Conservation (phyloP, 2,113 vertebrate species). For the Bambusicola thoracicus region DNA sequence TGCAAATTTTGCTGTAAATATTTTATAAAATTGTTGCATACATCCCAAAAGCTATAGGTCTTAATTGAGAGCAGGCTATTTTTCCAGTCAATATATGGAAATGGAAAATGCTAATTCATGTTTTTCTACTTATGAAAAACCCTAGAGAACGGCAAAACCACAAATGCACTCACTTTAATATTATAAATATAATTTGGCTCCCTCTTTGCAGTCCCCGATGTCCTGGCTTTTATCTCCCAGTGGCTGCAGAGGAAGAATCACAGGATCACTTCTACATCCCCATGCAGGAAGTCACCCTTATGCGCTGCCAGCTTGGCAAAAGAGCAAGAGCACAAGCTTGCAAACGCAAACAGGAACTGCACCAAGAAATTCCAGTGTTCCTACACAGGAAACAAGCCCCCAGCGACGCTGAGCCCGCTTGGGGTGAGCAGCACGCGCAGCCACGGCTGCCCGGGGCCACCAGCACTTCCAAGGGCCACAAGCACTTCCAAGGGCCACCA, state of each 20-base stretch:
- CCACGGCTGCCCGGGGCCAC: not conserved
- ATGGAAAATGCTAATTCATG: conserved; percentile 90
- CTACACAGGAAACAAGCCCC: conserved; percentile 51
- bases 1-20: conserved; percentile 88
- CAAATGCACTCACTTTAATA: conserved; percentile 87
- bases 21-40: conserved; percentile 88
- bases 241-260: conserved; percentile 77
- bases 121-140: conserved; percentile 86
- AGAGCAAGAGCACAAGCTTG: conserved; percentile 52
- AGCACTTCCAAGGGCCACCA: not conserved
- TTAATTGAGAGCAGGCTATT: conserved; percentile 88
- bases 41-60: conserved; percentile 87
- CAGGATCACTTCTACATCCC: conserved; percentile 75
- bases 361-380: conserved; percentile 59
- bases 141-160: conserved; percentile 83
- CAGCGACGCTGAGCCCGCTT: not conserved
- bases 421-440: fast-evolving
- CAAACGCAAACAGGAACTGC: conserved; percentile 64
- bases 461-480: not conserved
- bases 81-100: conserved; percentile 90
- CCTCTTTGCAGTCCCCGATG: conserved; percentile 79
- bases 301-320: conserved; percentile 74
- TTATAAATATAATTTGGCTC: conserved; percentile 90
- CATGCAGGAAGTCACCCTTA: conserved; percentile 71
- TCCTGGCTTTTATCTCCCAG: conserved; percentile 83